Conservation (phyloP, 2,113 vertebrate species). For the Psettodes erumei region DNA sequence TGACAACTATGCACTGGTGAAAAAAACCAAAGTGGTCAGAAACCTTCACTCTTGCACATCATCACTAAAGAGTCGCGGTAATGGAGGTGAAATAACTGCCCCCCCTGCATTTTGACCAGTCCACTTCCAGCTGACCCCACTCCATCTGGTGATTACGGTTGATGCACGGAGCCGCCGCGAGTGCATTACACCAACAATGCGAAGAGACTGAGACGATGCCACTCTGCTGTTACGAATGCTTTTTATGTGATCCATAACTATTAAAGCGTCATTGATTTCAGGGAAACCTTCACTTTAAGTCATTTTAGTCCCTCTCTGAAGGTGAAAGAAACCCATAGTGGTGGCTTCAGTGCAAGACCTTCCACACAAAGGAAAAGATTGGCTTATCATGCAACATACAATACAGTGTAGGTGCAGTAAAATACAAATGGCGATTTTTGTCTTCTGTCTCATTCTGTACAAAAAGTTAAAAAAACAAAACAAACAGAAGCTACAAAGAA, state of each 20-base stretch:
- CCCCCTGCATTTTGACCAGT: slow-evolving; percentile 33
- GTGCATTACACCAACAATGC: slow-evolving; percentile 38
- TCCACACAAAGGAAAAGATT: not conserved
- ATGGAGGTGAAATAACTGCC: slow-evolving; percentile 46
- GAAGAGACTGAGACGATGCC: slow-evolving; percentile 38
- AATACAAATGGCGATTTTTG: not conserved
- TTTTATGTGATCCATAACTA: slow-evolving; percentile 63
- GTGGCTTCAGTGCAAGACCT: not conserved
- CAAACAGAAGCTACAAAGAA: too few relatives aligned
- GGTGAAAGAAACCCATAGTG: not conserved
- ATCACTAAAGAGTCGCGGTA: slow-evolving; percentile 16
- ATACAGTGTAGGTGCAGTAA: too few relatives aligned
- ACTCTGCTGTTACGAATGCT: slow-evolving; percentile 27
- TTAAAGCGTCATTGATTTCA: slow-evolving; percentile 58
- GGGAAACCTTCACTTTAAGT: slow-evolving; percentile 38
- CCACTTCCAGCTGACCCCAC: slow-evolving; percentile 50
- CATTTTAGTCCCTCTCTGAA: not conserved
- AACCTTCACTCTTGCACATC: slow-evolving; percentile 3
- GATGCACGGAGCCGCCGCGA: slow-evolving; percentile 41
- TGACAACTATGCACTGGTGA: not conserved
- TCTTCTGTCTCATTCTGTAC: too few relatives aligned
- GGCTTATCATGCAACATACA: too few relatives aligned
- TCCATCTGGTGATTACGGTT: slow-evolving; percentile 52
- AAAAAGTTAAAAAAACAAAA: too few relatives aligned
- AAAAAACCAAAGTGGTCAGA: slow-evolving; percentile 14